These are phyloP conservation scores for Cenopis cana DNA, from an alignment of 2,888 invertebrate species.

Conservation along the genomic window DNA sequence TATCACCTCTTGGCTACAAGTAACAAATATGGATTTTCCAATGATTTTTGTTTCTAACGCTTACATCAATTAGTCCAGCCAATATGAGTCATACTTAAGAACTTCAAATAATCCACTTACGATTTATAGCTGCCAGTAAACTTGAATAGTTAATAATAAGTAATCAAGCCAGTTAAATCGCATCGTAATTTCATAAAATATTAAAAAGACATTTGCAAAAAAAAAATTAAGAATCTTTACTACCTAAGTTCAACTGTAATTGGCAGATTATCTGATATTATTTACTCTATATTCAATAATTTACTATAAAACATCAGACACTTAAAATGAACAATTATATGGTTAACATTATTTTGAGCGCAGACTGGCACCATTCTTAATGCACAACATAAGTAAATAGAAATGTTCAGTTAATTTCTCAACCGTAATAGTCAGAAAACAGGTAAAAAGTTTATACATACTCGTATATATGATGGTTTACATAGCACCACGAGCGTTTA, in stretches of 20 bases:
- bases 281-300: background rate
- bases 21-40: background rate
- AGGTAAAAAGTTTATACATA: no score
- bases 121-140: conserved; percentile 12
- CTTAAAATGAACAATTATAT: conserved; percentile 1
- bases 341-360: conserved; percentile 26
- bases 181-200: background rate
- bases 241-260: background rate
- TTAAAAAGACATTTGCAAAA: background rate
- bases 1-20: conserved; percentile 8
- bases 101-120: background rate
- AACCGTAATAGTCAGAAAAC: no score
- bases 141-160: background rate
- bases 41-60: background rate
- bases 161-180: no score
- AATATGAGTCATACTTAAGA: background rate
- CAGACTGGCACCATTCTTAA: conserved; percentile 17
- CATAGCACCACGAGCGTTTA: no score
- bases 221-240: no score
- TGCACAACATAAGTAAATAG: background rate
- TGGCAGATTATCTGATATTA: background rate
- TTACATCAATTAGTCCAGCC: background rate
- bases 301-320: background rate
- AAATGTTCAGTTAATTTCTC: background rate
- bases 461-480: no score